Evolutionary conservation across 1,140 invertebrate genomes (phyloP).

Genomic region (Solen grandis): DNA sequence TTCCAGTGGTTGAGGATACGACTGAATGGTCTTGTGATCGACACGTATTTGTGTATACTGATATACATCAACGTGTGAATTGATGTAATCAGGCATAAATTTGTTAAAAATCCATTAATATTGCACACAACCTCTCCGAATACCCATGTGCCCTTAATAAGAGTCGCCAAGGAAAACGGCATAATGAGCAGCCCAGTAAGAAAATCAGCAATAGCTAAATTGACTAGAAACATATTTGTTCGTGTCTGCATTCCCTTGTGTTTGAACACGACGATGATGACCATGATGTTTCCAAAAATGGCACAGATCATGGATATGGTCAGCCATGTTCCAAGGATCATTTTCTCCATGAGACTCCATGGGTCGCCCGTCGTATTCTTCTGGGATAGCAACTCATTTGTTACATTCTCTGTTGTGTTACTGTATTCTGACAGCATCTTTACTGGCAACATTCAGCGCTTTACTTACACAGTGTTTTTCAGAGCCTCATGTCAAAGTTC

Average conservation of each 20-base stretch:
- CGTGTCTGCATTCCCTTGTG: slow-evolving; percentile 81
- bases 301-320: slow-evolving; percentile 72
- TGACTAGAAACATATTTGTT: slow-evolving; percentile 82
- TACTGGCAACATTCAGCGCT: too few species aligned
- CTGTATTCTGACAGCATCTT: too few species aligned
- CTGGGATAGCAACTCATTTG: too few species aligned
- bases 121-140: slow-evolving; percentile 78
- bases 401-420: too few species aligned
- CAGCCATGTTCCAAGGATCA: slow-evolving; percentile 62
- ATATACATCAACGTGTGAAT: slow-evolving; percentile 83
- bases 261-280: slow-evolving; percentile 77
- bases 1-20: slow-evolving; percentile 76
- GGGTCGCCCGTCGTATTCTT: slow-evolving; percentile 72
- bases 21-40: slow-evolving; percentile 81
- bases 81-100: slow-evolving; percentile 81
- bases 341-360: slow-evolving; percentile 67
- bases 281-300: slow-evolving; percentile 76
- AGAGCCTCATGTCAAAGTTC: too few species aligned
- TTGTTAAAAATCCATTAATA: slow-evolving; percentile 81
- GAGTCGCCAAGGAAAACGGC: slow-evolving; percentile 80
- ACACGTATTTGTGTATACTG: slow-evolving; percentile 80
- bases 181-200: slow-evolving; percentile 79
- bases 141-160: slow-evolving; percentile 79
- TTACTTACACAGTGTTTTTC: too few species aligned
- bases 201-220: slow-evolving; percentile 82